Evolutionary conservation across 2,888 invertebrate species (phyloP), one percentile per base, ranked within the genome.

Genomic region (Philaethria dido): DNA sequence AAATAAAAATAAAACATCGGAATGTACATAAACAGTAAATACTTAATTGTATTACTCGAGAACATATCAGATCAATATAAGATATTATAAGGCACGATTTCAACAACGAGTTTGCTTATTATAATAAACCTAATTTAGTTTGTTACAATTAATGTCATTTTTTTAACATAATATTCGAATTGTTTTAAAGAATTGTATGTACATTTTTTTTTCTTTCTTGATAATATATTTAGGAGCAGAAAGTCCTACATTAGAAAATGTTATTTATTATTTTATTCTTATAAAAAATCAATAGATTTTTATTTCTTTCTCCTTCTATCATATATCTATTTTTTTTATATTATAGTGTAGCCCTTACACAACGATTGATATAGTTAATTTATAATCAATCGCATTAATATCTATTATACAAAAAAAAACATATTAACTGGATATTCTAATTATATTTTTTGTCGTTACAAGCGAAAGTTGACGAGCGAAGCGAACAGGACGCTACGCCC

Each of bases 11-110:
- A 62, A 68, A 64, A 68, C 59, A 71, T 67, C 20, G 73, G 73
- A 73, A 73, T 73, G 73, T 68, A 70, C 54, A 68, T 62, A 62
- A 50, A 50, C 25, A 50, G 66, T 61, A 66, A 66, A 71, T 63
- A 69, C 61, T 69, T 52, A 68, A 50, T 62, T 61, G 48, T 69
- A 67, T 45, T 59, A 16, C 33, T 62, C 48, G 29, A 59, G 59
- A 59, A 62, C 29, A 64, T 2, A 61, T 71, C 71, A 73, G 73
- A 73, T 73, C 73, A 50, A 50, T 29, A 61, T 60, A 52, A 54
- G 45, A 63, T 67, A 74, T 69, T 70, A 72, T 64, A 70, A 59
- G 62, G 61, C 64, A 65, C 70, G 52, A 68, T 64, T 65, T 42
- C 47, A 39, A 22, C 55, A 55, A 55, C 18, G 20, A 14, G n/a